A percentile compares a stretch with the other conserved stretches of the same genome.
These are phyloP conservation scores for Fissipunctia ypsillon DNA, from an alignment of 2,888 invertebrate genomes.

Conservation along the genomic window DNA sequence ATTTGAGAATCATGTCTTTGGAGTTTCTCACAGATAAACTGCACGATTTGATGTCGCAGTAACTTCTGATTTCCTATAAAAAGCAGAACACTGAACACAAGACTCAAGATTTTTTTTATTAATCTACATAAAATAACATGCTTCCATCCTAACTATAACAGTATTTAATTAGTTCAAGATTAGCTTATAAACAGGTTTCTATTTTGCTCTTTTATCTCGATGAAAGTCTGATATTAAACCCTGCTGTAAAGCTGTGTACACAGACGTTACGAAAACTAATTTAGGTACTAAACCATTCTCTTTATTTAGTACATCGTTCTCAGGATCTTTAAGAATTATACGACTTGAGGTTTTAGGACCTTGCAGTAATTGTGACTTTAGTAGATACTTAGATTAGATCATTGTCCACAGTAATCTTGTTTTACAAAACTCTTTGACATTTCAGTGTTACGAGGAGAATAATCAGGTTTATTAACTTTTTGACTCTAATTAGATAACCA, in stretches of 20 bases:
- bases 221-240: constrained; percentile 31
- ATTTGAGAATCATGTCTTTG: not conserved
- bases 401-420: constrained; percentile 28
- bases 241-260: not conserved
- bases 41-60: not conserved
- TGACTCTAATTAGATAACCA: too few relatives aligned
- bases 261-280: constrained; percentile 31
- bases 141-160: not conserved
- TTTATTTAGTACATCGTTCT: constrained; percentile 46
- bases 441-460: constrained; percentile 14
- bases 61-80: not conserved
- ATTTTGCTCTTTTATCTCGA: constrained; percentile 9
- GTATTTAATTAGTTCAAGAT: constrained; percentile 20
- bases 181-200: constrained; percentile 15
- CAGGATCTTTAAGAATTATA: constrained; percentile 47
- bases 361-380: constrained; percentile 37
- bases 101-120: not conserved
- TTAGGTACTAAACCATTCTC: constrained; percentile 36
- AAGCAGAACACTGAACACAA: not conserved
- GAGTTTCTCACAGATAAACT: not conserved
- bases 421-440: constrained; percentile 26
- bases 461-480: constrained; percentile 11
- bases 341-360: constrained; percentile 43
- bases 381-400: constrained; percentile 33
- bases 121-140: not conserved